These are phyloP conservation scores for Lomographa bimaculata DNA, from an alignment of 2,888 invertebrate species.

Conservation along the genomic window DNA sequence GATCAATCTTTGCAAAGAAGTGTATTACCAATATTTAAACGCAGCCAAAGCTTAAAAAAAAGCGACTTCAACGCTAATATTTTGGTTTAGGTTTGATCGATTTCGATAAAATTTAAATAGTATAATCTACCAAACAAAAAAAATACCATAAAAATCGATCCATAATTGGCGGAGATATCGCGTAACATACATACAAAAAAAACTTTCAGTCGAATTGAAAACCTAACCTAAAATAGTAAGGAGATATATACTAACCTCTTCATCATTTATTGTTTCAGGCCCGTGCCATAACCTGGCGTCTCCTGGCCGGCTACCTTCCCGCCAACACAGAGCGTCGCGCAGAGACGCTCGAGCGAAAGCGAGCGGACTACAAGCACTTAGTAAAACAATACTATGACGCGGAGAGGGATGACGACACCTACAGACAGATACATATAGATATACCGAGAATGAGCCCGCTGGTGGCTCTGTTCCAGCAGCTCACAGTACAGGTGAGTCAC, in stretches of 20 bases:
- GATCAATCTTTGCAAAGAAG: too few species aligned
- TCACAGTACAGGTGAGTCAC: slow-evolving; percentile 87
- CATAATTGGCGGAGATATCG: too few species aligned
- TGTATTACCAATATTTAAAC: too few species aligned
- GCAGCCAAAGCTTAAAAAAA: too few species aligned
- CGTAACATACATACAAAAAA: too few species aligned
- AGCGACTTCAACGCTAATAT: too few species aligned
- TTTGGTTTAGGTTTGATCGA: too few species aligned
- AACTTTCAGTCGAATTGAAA: too few species aligned
- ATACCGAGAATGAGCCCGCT: slow-evolving; percentile 99
- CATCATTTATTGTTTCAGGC: slow-evolving; percentile 64
- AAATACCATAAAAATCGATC: too few species aligned
- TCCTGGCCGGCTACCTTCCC: slow-evolving; percentile 95
- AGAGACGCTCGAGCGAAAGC: slow-evolving; percentile 94
- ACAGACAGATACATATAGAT: slow-evolving; percentile 97
- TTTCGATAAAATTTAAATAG: too few species aligned
- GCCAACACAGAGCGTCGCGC: slow-evolving; percentile 94
- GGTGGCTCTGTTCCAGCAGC: slow-evolving; percentile 97
- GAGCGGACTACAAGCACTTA: slow-evolving; percentile 97
- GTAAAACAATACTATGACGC: slow-evolving; percentile 98
- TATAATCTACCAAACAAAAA: too few species aligned
- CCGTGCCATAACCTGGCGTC: slow-evolving; percentile 86
- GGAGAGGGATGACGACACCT: slow-evolving; percentile 94
- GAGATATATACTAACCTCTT: not conserved
- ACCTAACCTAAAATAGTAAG: too few species aligned